phyloP scores from a whole-genome alignment of 2,797 vertebrate genomes.

The Adelosebastes latens region DNA sequence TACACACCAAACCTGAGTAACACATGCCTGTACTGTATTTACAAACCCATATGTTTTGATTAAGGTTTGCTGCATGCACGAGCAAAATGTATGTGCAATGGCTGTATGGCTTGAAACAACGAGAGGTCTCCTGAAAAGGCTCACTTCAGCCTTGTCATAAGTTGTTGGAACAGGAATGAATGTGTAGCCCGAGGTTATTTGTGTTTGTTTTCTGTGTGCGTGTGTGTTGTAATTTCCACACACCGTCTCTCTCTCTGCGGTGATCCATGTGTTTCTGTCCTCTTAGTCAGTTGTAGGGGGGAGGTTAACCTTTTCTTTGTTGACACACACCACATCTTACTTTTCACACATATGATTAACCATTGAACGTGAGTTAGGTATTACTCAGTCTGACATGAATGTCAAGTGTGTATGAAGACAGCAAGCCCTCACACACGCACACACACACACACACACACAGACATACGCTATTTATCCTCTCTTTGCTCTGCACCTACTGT shows the following conservation, averaged over 20 bases:
- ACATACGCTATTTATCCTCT: background rate
- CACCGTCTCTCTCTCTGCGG: background rate
- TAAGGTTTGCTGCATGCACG: background rate
- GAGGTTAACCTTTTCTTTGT: constrained; percentile 37
- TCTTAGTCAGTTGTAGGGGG: background rate
- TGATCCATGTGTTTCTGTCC: constrained; percentile 25
- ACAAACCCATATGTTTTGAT: background rate
- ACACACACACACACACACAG: background rate
- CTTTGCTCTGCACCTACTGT: background rate
- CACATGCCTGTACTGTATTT: background rate
- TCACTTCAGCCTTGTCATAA: background rate
- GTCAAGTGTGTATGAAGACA: constrained; percentile 20
- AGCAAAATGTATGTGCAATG: background rate
- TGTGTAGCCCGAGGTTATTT: constrained; percentile 16
- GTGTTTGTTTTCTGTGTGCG: background rate
- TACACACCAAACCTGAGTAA: background rate
- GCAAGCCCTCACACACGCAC: background rate
- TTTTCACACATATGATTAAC: constrained; percentile 40
- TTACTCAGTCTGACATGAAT: constrained; percentile 35
- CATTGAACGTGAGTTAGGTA: constrained; percentile 11
- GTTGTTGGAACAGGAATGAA: background rate
- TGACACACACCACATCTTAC: constrained; percentile 13
- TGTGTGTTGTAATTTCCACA: constrained; percentile 3
- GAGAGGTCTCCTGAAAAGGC: background rate
- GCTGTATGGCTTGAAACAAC: background rate